Evolutionary conservation across 2,888 invertebrate genomes (phyloP).

Genomic region (Pemphredon lugubris): DNA sequence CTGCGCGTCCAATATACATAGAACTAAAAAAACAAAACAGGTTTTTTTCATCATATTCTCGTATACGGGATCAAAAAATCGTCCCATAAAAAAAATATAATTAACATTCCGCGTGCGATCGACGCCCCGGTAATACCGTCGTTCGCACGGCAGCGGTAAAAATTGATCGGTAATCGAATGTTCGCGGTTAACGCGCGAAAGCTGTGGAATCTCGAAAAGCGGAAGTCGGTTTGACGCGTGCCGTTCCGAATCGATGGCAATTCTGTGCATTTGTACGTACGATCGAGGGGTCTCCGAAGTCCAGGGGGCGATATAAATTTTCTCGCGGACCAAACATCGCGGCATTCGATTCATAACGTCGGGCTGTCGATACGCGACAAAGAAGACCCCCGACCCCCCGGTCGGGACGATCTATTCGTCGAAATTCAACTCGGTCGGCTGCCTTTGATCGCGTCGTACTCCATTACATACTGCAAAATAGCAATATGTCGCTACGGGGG

Average conservation of each 20-base stretch:
- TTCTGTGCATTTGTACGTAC: background rate
- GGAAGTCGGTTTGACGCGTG: background rate
- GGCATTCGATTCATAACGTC: slow-evolving; percentile 11
- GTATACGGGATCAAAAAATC: no score
- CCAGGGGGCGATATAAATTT: slow-evolving; percentile 16
- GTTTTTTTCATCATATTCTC: no score
- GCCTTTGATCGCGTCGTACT: slow-evolving; percentile 13
- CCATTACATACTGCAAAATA: slow-evolving; percentile 7
- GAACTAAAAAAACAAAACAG: no score
- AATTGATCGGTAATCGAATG: no score
- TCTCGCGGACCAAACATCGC: background rate
- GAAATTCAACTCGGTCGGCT: slow-evolving; percentile 18
- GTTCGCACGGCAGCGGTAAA: no score
- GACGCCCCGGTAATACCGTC: no score
- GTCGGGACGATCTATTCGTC: slow-evolving; percentile 26
- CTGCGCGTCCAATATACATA: no score
- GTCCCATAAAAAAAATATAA: no score
- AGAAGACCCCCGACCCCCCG: background rate
- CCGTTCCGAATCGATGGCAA: background rate
- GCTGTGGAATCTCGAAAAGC: background rate
- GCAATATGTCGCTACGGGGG: slow-evolving; percentile 5
- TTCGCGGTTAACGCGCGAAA: background rate
- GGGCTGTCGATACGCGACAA: slow-evolving; percentile 25
- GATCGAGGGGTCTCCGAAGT: background rate
- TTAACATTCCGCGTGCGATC: no score